These are phyloP conservation scores for Anoura caudifer DNA, from an alignment of 2,113 vertebrate species.

Conservation along the genomic window DNA sequence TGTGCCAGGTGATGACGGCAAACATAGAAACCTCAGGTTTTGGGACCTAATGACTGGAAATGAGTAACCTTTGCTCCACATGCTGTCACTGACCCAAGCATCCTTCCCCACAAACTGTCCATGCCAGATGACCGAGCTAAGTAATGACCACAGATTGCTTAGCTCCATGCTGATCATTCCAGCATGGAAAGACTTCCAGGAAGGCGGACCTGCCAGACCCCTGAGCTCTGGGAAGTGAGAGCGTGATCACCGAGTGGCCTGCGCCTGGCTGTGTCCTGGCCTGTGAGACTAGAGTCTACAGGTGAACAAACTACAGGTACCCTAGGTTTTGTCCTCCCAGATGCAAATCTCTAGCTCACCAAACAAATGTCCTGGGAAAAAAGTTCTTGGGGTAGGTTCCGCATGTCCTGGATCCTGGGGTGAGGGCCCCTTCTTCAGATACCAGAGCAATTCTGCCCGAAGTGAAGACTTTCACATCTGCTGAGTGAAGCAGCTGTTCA, in stretches of 20 bases:
- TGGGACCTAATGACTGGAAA: background rate
- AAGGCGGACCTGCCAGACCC: background rate
- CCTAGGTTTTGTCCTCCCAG: background rate
- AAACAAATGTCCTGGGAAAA: background rate
- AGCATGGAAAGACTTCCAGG: background rate
- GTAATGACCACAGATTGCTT: background rate
- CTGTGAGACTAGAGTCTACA: fast-evolving
- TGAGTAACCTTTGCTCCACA: background rate
- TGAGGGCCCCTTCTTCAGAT: background rate
- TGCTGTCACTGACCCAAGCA: background rate
- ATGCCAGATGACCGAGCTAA: background rate
- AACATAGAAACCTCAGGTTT: background rate
- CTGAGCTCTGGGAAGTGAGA: background rate
- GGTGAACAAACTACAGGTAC: background rate
- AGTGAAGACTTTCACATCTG: background rate
- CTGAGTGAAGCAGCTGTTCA: background rate
- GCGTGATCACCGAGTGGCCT: too few species aligned
- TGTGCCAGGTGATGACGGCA: background rate
- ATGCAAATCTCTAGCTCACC: background rate
- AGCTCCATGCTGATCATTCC: background rate
- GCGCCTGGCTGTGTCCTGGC: background rate
- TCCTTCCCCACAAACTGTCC: background rate
- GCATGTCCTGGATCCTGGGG: background rate
- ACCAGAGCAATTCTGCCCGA: background rate
- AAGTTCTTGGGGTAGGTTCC: background rate